phyloP scores from a whole-genome alignment of 2,113 vertebrate species.

The Girardinichthys multiradiatus region DNA sequence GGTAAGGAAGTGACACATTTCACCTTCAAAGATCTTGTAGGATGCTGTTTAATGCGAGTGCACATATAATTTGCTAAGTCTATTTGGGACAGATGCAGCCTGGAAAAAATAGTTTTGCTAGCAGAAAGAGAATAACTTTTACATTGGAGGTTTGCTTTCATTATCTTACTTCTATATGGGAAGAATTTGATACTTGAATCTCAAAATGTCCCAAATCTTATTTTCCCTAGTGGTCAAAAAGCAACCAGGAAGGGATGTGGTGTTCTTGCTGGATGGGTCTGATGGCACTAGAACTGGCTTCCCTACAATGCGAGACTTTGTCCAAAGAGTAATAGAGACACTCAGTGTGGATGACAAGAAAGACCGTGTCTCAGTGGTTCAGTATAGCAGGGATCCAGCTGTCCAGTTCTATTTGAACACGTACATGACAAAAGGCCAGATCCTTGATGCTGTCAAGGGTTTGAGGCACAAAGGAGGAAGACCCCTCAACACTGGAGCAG shows the following conservation, averaged over 20 bases:
- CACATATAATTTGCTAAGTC: too few relatives aligned
- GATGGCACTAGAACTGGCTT: constrained; percentile 21
- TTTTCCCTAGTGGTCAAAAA: constrained; percentile 31
- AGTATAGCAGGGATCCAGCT: constrained; percentile 66
- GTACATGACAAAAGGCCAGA: constrained; percentile 25
- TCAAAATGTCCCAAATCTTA: constrained; percentile 1
- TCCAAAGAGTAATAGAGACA: constrained; percentile 49
- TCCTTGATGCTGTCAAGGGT: constrained; percentile 35
- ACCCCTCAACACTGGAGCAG: constrained; percentile 81
- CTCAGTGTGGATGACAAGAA: constrained; percentile 59
- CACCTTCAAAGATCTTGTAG: too few relatives aligned
- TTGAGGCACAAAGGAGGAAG: constrained; percentile 61
- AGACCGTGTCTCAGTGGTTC: constrained; percentile 67
- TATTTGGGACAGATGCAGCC: too few relatives aligned
- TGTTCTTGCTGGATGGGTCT: constrained; percentile 74
- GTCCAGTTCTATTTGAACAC: constrained; percentile 69
- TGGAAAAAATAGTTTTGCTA: too few relatives aligned
- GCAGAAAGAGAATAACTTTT: not conserved
- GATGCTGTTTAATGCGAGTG: too few relatives aligned
- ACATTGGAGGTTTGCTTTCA: not conserved
- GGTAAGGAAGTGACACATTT: too few relatives aligned
- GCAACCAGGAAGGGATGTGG: constrained; percentile 38
- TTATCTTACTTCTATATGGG: rapidly evolving
- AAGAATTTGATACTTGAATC: not conserved
- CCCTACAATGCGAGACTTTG: constrained; percentile 45